Conservation (phyloP, 92 coral and sea anemone species). For the Nematostella vectensis region DNA sequence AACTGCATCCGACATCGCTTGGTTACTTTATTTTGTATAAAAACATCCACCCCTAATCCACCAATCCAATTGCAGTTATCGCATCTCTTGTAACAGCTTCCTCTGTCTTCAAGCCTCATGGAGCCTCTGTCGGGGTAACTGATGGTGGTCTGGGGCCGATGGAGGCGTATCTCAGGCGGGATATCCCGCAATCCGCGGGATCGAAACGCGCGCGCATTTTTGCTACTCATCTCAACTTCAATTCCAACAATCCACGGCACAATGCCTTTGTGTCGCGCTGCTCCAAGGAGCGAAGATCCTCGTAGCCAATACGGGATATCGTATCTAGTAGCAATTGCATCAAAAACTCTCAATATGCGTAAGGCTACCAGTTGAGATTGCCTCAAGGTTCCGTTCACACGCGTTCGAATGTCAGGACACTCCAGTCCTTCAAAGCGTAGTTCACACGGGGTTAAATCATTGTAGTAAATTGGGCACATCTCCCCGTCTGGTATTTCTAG, state of each 20-base stretch:
- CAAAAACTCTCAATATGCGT: not conserved
- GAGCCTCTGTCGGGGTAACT: not conserved
- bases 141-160: not conserved
- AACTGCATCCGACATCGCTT: not conserved
- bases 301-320: not conserved
- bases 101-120: not conserved
- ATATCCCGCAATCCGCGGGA: not conserved
- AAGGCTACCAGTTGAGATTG: slow-evolving; percentile 1
- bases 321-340: not conserved
- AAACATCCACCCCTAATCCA: not conserved
- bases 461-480: slow-evolving; percentile 1
- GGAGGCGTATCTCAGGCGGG: not conserved
- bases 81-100: not conserved
- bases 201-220: not conserved
- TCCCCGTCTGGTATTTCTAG: not conserved
- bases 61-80: not conserved
- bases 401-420: not conserved
- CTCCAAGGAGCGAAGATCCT: slow-evolving; percentile 1
- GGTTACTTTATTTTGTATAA: not conserved
- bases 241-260: slow-evolving; percentile 1
- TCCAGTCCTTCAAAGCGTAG: not conserved
- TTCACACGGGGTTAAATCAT: not conserved
- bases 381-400: not conserved
- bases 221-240: not conserved
- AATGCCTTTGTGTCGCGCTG: not conserved